Evolutionary conservation across 2,113 vertebrate genomes (phyloP).

Genomic region (Ammodytes dubius): DNA sequence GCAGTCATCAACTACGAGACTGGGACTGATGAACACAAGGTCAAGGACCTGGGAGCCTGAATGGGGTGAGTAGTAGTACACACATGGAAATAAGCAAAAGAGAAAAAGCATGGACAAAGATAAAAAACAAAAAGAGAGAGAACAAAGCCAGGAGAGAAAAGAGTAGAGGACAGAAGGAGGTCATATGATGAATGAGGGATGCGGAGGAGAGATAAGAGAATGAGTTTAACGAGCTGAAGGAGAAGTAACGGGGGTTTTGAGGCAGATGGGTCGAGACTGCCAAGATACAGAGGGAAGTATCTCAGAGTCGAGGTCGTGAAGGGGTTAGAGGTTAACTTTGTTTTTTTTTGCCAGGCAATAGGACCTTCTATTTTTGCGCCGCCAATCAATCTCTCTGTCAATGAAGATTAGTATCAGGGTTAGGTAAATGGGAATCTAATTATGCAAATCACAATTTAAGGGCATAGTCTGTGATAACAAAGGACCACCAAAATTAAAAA

Average conservation of each 20-base stretch:
- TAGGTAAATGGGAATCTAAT: constrained; percentile 47
- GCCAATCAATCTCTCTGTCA: constrained; percentile 49
- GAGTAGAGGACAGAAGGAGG: neutral
- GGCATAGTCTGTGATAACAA: constrained; percentile 32
- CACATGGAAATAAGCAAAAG: constrained; percentile 10
- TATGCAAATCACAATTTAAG: constrained; percentile 57
- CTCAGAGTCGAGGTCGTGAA: constrained; percentile 1
- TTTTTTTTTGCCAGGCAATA: constrained; percentile 38
- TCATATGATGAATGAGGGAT: neutral
- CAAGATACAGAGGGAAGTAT: neutral
- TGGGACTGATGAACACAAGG: constrained; percentile 92
- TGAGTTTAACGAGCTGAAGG: neutral
- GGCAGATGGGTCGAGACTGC: constrained; percentile 10
- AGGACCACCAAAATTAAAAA: neutral
- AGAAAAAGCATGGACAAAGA: neutral
- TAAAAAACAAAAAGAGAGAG: constrained; percentile 6
- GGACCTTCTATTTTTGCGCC: constrained; percentile 10
- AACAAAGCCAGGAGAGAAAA: neutral
- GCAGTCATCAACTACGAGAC: constrained; percentile 97
- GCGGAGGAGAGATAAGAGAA: constrained; percentile 10
- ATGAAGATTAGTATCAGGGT: constrained; percentile 53
- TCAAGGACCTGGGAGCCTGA: constrained; percentile 98
- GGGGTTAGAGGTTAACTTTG: constrained; percentile 33
- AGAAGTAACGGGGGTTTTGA: neutral
- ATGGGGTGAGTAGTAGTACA: constrained; percentile 90